phyloP scores from a whole-genome alignment of 1,140 invertebrate genomes.

The Listronotus bonariensis region DNA sequence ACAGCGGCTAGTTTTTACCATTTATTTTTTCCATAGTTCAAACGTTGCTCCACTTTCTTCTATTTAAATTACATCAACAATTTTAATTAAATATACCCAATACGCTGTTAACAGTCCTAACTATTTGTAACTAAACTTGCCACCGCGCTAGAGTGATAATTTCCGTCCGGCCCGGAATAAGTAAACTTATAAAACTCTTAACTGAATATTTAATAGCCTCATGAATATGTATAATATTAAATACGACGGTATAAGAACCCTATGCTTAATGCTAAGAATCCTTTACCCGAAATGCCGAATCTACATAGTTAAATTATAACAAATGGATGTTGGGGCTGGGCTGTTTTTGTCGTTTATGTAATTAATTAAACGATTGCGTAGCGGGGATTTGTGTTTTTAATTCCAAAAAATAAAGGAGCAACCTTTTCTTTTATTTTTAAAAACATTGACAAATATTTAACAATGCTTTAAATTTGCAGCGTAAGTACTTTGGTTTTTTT shows the following conservation, averaged over 20 bases:
- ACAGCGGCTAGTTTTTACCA: too few species aligned
- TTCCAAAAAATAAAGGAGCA: too few species aligned
- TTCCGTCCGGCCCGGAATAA: conserved; percentile 30
- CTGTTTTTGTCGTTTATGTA: too few species aligned
- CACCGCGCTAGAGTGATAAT: conserved; percentile 28
- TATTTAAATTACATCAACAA: neutral
- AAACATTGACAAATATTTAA: too few species aligned
- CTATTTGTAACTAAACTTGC: conserved; percentile 40
- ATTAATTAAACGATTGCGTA: too few species aligned
- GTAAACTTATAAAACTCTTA: conserved; percentile 40
- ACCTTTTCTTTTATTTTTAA: too few species aligned
- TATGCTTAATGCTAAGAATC: conserved; percentile 35
- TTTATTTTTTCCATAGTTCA: too few species aligned
- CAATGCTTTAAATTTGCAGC: too few species aligned
- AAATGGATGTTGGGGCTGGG: neutral
- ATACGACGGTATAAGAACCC: conserved; percentile 31
- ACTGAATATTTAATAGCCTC: conserved; percentile 42
- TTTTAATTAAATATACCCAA: conserved; percentile 21
- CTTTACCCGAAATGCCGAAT: conserved; percentile 18
- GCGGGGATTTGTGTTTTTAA: too few species aligned
- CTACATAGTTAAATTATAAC: conserved; percentile 8
- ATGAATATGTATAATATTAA: conserved; percentile 44
- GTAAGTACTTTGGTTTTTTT: too few species aligned
- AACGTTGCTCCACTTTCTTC: too few species aligned
- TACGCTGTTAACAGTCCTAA: conserved; percentile 17